A percentile compares a stretch with the other conserved stretches of the same genome.
Evolutionary conservation across 2,797 vertebrate genomes (phyloP).

Genomic region (Thaleichthys pacificus): DNA sequence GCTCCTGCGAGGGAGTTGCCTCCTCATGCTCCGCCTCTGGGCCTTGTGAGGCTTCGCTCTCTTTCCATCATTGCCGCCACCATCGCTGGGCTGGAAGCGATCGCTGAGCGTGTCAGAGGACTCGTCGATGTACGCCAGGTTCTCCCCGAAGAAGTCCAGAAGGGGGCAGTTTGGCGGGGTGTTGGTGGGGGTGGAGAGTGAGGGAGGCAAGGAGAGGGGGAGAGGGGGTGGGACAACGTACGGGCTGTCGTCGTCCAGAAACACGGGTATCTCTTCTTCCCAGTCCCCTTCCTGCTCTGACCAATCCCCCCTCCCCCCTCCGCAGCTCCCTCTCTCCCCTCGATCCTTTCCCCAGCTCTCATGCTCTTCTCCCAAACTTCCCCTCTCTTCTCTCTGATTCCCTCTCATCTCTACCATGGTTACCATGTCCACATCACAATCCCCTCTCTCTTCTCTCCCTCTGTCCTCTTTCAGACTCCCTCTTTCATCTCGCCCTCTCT

Average conservation of each 20-base stretch:
- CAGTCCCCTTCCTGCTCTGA: not conserved
- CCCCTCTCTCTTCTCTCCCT: not conserved
- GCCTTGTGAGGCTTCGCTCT: slow-evolving; percentile 64
- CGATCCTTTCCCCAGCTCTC: not conserved
- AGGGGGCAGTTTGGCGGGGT: slow-evolving; percentile 61
- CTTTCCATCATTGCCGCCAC: slow-evolving; percentile 33
- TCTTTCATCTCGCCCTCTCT: no score
- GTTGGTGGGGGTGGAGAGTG: slow-evolving; percentile 35
- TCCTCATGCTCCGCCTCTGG: slow-evolving; percentile 70
- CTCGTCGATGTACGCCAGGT: slow-evolving; percentile 90
- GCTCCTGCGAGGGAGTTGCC: slow-evolving; percentile 52
- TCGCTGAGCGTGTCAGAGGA: slow-evolving; percentile 88
- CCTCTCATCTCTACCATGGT: not conserved
- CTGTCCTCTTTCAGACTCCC: no score
- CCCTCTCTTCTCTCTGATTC: no score
- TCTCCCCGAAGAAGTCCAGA: slow-evolving; percentile 87
- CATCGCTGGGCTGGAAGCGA: slow-evolving; percentile 44
- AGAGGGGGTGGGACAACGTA: slow-evolving; percentile 24
- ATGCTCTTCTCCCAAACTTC: not conserved
- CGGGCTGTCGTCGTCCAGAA: not conserved
- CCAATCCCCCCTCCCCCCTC: not conserved
- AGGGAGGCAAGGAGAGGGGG: slow-evolving; percentile 15
- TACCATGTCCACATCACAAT: no score
- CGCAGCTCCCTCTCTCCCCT: slow-evolving; percentile 11
- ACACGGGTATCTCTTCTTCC: slow-evolving; percentile 12